phyloP scores from a whole-genome alignment of 1,140 invertebrate genomes.

The Lithobius niger region DNA sequence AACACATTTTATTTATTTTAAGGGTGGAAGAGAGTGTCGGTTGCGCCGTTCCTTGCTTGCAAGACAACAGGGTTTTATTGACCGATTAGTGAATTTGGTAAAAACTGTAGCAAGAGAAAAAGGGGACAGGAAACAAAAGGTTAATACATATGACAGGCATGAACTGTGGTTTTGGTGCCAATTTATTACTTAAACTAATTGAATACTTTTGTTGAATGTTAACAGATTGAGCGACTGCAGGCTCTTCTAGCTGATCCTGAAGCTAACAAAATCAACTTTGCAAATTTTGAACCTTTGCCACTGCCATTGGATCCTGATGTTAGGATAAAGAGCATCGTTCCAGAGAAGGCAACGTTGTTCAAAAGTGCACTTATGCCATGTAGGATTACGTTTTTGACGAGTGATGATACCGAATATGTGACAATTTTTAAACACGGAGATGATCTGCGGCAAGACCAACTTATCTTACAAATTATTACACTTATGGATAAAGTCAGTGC shows the following conservation, averaged over 20 bases:
- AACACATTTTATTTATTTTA: background rate
- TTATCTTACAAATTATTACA: slow-evolving; percentile 91
- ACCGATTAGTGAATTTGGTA: slow-evolving; percentile 77
- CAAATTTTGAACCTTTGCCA: slow-evolving; percentile 79
- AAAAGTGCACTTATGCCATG: slow-evolving; percentile 98
- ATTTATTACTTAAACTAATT: background rate
- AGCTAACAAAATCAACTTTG: slow-evolving; percentile 74
- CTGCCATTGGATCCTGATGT: slow-evolving; percentile 89
- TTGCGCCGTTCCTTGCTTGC: slow-evolving; percentile 49
- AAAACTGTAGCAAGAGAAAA: slow-evolving; percentile 81
- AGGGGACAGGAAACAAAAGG: slow-evolving; percentile 82
- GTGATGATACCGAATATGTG: slow-evolving; percentile 70
- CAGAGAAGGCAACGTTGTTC: slow-evolving; percentile 75
- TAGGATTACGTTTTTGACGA: slow-evolving; percentile 78
- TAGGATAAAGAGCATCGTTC: slow-evolving; percentile 74
- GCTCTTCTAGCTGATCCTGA: slow-evolving; percentile 64
- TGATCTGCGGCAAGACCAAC: slow-evolving; percentile 95
- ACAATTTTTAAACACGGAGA: slow-evolving; percentile 98
- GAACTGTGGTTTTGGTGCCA: background rate
- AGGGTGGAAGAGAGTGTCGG: slow-evolving; percentile 11
- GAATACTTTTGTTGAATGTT: slow-evolving; percentile 13
- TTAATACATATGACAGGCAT: no score
- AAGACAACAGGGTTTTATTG: slow-evolving; percentile 78
- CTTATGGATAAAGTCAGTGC: slow-evolving; percentile 68
- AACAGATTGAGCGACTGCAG: slow-evolving; percentile 68